Percentiles rank a stretch among this genome's conserved stretches.
Evolutionary conservation across 2,797 vertebrate species (phyloP).

Genomic region (Myotis daubentonii): DNA sequence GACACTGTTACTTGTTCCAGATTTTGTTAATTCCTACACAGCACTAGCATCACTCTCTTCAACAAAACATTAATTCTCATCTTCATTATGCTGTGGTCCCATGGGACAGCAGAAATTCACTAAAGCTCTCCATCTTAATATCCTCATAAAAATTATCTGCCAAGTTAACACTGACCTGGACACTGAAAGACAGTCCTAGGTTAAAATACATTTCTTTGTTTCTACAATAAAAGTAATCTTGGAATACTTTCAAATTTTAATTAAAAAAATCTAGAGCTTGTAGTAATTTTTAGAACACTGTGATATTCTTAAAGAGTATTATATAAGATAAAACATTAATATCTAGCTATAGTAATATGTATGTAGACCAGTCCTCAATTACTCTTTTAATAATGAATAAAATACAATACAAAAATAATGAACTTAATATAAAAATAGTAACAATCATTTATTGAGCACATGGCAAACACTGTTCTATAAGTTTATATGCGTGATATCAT

Average conservation of each 20-base stretch:
- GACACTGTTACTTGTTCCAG: background rate
- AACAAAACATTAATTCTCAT: background rate
- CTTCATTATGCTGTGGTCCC: background rate
- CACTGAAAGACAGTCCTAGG: background rate
- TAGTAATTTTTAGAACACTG: background rate
- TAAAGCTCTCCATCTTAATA: background rate
- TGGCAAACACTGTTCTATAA: background rate
- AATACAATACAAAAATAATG: slow-evolving; percentile 24
- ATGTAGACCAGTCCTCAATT: background rate
- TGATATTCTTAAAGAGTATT: background rate
- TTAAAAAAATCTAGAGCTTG: background rate
- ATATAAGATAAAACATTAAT: background rate
- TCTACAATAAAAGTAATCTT: background rate
- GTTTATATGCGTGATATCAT: background rate
- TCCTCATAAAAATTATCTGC: background rate
- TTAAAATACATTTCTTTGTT: background rate
- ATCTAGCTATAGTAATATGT: background rate
- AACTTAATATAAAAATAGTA: slow-evolving; percentile 21
- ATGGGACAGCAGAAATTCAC: background rate
- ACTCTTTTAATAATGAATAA: slow-evolving; percentile 27
- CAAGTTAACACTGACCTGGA: background rate
- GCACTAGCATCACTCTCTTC: background rate
- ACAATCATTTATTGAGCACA: background rate
- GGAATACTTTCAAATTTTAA: slow-evolving; percentile 6
- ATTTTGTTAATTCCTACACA: background rate